Evolutionary conservation across 1,140 invertebrate species (phyloP), one percentile per base, ranked within the genome.

Genomic region (Anoplolepis gracilipes): DNA sequence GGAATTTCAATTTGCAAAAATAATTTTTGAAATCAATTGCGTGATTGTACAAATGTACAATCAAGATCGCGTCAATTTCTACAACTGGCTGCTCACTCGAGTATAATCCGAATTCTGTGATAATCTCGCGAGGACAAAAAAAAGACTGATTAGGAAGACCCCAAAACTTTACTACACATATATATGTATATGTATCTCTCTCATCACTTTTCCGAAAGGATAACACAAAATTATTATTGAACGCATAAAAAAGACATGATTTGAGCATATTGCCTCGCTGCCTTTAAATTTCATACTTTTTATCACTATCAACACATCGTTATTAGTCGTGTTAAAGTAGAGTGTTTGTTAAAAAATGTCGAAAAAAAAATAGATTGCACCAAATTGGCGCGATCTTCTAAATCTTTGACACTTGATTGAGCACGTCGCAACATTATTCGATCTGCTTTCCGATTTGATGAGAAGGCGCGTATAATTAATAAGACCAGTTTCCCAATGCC

Each of bases 91-190:
- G 55, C 64, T 88, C 46, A 49, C 55, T 70, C 42, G 46, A 49
- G 53, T 73, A 55, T 70, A 53, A 39, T 75, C 19, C 10, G 69
- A 36, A 82, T 42, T 86, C 87, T 88, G 87, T 86, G 87, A 86
- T 89, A 88, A 89, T 72, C 76, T 85, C 67, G 62, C 85, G 72
- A 88, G 62, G 61, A 67, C 49, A 75, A 57, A 19, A 59, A 86
- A 86, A 89, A 89, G 87, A 89, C 88, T 89, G 88, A 89, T 76
- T 89, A 89, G 49, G 30, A 84, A 84, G 33, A 89, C 19, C 19
- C 55, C 75, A 72, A 57, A 59, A 16, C 46, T 85, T 84, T 79
- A 76, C 42, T 64, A 88, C 81, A 55, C 42, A 42, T 65, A 13
- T 75, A 53, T 59, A 22, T 49, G 13, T 4, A 73, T 57, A 30